Conservation (phyloP, 2,797 vertebrate species). For the Platalea minor region DNA sequence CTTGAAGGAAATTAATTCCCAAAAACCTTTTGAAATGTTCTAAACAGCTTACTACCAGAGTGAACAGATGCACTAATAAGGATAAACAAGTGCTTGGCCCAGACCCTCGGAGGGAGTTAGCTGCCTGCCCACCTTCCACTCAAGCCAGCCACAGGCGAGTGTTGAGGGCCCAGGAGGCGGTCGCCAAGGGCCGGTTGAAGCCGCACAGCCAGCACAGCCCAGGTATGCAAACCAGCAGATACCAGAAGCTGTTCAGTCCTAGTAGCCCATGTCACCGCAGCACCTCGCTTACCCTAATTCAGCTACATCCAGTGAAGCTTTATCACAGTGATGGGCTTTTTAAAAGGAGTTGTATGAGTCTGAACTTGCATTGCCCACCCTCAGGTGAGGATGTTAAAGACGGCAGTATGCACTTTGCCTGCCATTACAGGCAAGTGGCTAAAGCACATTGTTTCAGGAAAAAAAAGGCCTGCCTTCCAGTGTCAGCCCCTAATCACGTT, state of each 20-base stretch:
- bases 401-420: fast-evolving
- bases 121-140: background rate
- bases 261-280: background rate
- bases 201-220: background rate
- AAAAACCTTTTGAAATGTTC: background rate
- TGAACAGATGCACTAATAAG: background rate
- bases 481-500: background rate
- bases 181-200: background rate
- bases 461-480: background rate
- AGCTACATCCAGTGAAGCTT: background rate
- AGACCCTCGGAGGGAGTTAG: background rate
- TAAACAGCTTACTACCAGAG: background rate
- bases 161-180: fast-evolving
- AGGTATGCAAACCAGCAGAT: background rate
- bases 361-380: background rate
- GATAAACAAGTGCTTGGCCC: constrained; percentile 3
- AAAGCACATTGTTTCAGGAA: background rate
- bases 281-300: fast-evolving
- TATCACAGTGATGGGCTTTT: background rate
- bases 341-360: background rate
- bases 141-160: fast-evolving
- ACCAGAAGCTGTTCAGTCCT: background rate
- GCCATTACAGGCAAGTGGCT: background rate
- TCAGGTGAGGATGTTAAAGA: background rate
- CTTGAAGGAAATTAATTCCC: constrained; percentile 26